Conservation (phyloP, 1,140 invertebrate species). For the Colletes gigas region DNA sequence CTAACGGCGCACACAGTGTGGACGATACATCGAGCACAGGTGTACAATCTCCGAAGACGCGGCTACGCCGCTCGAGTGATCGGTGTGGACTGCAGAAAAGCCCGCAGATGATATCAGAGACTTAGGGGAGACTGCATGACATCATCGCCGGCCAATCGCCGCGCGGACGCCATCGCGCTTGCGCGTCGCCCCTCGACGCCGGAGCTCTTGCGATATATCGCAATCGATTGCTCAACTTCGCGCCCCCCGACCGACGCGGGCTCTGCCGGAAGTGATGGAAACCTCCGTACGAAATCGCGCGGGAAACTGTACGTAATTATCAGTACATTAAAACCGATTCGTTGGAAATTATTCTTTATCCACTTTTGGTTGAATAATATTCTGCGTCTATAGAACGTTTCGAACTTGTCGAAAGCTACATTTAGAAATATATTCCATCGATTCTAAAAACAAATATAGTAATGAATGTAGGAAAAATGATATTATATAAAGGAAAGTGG, state of each 20-base stretch:
- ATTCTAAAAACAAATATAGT: no score
- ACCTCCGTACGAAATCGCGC: constrained; percentile 64
- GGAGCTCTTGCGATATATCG: constrained; percentile 77
- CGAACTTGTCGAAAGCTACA: no score
- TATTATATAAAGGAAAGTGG: no score
- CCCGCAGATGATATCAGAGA: constrained; percentile 79
- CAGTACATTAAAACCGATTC: no score
- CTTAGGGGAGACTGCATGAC: constrained; percentile 79
- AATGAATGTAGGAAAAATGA: no score
- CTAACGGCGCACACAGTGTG: constrained; percentile 31
- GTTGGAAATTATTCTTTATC: no score
- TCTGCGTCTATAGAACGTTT: no score
- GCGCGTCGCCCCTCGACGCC: constrained; percentile 60
- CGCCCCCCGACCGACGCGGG: constrained; percentile 47
- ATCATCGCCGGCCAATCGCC: constrained; percentile 77
- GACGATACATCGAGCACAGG: constrained; percentile 51
- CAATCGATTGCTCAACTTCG: constrained; percentile 78
- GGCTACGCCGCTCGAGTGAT: constrained; percentile 75
- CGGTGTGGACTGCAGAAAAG: constrained; percentile 79
- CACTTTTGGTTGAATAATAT: no score
- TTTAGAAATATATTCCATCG: no score
- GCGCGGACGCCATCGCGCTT: constrained; percentile 50
- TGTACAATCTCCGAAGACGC: constrained; percentile 67
- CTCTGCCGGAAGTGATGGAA: constrained; percentile 23
- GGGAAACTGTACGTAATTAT: constrained; percentile 42